A percentile compares a stretch with the other conserved stretches of the same genome.
Evolutionary conservation across 2,888 invertebrate genomes (phyloP).

Genomic region (Exocentrus adspersus): DNA sequence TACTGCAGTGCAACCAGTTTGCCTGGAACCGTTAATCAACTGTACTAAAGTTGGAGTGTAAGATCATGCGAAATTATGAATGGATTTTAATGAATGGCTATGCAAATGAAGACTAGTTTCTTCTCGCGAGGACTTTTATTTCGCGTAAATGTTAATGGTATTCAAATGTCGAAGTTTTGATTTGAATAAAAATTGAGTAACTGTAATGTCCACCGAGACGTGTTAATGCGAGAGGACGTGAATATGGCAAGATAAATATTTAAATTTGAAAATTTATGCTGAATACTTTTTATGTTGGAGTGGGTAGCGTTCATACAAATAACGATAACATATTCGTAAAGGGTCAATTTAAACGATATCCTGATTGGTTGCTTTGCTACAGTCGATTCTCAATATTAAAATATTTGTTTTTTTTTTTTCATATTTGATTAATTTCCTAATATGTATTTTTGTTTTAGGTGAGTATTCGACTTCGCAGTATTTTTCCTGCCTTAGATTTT

Average conservation of each 20-base stretch:
- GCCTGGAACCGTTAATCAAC: constrained; percentile 2
- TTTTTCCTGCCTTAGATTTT: too few species aligned
- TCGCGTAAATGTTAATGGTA: constrained; percentile 35
- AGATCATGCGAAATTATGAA: constrained; percentile 45
- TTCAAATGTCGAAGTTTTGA: constrained; percentile 20
- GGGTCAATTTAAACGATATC: too few species aligned
- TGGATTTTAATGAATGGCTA: constrained; percentile 47
- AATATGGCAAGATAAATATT: constrained; percentile 1
- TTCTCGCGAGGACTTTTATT: constrained; percentile 35
- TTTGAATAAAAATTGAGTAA: constrained; percentile 25
- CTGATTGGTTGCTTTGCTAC: too few species aligned
- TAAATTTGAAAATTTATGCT: background rate
- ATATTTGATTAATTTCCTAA: background rate
- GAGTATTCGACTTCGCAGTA: background rate
- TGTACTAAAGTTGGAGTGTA: constrained; percentile 32
- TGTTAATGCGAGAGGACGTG: constrained; percentile 7
- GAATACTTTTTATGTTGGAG: background rate
- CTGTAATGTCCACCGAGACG: constrained; percentile 5
- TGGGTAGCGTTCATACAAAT: too few species aligned
- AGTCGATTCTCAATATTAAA: too few species aligned
- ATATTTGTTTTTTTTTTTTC: too few species aligned
- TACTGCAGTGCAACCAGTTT: background rate
- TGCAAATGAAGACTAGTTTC: constrained; percentile 45
- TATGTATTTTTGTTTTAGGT: constrained; percentile 2
- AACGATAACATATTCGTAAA: too few species aligned